phyloP scores from a whole-genome alignment of 2,888 invertebrate species.

The Plusia festucae region DNA sequence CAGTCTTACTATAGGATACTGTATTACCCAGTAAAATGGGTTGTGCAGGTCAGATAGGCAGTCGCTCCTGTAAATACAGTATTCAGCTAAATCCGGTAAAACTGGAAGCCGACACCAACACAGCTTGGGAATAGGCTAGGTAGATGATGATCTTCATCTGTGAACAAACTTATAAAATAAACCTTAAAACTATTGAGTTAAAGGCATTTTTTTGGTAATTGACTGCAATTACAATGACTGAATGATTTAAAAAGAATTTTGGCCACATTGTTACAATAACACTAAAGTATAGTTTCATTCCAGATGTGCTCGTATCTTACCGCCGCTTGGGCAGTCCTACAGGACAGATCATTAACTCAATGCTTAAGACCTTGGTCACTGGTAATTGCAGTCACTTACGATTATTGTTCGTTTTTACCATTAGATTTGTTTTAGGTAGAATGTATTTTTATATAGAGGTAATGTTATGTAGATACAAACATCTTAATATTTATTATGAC shows the following conservation, averaged over 20 bases:
- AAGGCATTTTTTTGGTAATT: conserved; percentile 41
- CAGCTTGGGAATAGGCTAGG: too few species aligned
- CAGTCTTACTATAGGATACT: too few species aligned
- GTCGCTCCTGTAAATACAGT: too few species aligned
- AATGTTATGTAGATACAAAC: not conserved
- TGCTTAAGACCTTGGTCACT: conserved; percentile 76
- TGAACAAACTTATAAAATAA: not conserved
- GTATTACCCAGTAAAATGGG: too few species aligned
- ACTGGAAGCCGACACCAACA: too few species aligned
- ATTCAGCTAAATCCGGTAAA: too few species aligned
- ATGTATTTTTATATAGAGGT: not conserved
- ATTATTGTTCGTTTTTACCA: conserved; percentile 16
- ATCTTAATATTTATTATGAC: not conserved
- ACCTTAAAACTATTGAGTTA: not conserved
- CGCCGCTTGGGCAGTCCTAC: conserved; percentile 74
- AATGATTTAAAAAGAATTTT: conserved; percentile 1
- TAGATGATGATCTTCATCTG: too few species aligned
- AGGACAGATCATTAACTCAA: conserved; percentile 74
- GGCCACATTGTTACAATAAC: conserved; percentile 12
- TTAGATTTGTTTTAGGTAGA: conserved; percentile 20
- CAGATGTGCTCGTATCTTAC: conserved; percentile 82
- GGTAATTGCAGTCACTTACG: conserved; percentile 81
- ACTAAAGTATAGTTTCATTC: conserved; percentile 75
- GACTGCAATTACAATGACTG: conserved; percentile 63
- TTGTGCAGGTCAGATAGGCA: too few species aligned